Percentiles rank a stretch among this genome's conserved stretches.
Evolutionary conservation across 2,797 vertebrate genomes (phyloP).

Genomic region (Ctenopoma multispine): DNA sequence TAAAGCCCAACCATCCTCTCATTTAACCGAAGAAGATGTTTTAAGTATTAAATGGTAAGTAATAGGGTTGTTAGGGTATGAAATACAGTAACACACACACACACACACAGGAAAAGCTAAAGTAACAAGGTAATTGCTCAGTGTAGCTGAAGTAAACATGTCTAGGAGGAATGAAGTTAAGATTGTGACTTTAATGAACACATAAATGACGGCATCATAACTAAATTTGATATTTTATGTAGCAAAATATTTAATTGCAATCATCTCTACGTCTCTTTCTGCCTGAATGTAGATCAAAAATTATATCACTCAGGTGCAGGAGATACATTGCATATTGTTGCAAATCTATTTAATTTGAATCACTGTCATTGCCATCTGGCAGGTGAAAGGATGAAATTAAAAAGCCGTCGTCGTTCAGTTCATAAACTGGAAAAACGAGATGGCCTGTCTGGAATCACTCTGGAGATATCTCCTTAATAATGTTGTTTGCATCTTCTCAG

Average conservation of each 20-base stretch:
- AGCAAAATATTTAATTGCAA: too few relatives aligned
- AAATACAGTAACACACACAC: neutral
- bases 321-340: too few relatives aligned
- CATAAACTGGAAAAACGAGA: neutral
- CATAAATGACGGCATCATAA: slow-evolving; percentile 9
- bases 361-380: too few relatives aligned
- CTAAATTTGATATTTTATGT: neutral
- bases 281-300: neutral
- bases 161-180: slow-evolving; percentile 59
- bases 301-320: too few relatives aligned
- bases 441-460: neutral
- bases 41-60: slow-evolving; percentile 44
- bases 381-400: neutral
- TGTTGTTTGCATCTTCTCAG: too few relatives aligned
- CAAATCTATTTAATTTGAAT: neutral
- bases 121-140: slow-evolving; percentile 59
- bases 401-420: neutral
- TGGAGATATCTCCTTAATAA: neutral
- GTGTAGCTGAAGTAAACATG: slow-evolving; percentile 69
- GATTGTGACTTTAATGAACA: slow-evolving; percentile 19
- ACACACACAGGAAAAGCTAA: slow-evolving; percentile 1
- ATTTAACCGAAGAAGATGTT: slow-evolving; percentile 49
- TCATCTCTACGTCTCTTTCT: too few relatives aligned
- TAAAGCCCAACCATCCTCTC: neutral
- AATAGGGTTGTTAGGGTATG: slow-evolving; percentile 59